Evolutionary conservation across 2,113 vertebrate species (phyloP).

Genomic region (Myxocyprinus asiaticus): DNA sequence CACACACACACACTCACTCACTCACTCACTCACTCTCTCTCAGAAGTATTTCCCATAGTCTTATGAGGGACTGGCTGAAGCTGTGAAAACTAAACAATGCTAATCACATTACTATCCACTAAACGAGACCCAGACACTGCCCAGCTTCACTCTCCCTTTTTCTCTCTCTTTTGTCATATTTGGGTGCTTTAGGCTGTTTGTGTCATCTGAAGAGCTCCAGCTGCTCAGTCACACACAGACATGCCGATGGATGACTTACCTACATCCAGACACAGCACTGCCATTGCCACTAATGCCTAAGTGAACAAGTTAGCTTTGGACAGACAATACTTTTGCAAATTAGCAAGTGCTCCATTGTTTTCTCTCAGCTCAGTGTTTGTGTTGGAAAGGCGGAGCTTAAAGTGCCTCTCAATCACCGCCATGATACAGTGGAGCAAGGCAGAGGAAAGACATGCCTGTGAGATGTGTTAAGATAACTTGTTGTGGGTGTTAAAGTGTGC

Average conservation of each 20-base stretch:
- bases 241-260: constrained; percentile 35
- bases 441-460: too few relatives aligned
- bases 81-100: constrained; percentile 80
- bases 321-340: constrained; percentile 27
- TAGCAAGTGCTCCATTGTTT: constrained; percentile 29
- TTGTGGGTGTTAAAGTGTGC: too few relatives aligned
- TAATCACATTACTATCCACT: constrained; percentile 77
- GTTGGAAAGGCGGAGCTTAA: too few relatives aligned
- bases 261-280: constrained; percentile 21
- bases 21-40: constrained; percentile 20
- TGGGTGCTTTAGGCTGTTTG: constrained; percentile 50
- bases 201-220: constrained; percentile 52
- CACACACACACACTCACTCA: too few relatives aligned
- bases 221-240: constrained; percentile 48
- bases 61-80: constrained; percentile 68
- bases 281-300: constrained; percentile 14
- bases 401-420: too few relatives aligned
- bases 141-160: constrained; percentile 41
- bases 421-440: too few relatives aligned
- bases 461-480: too few relatives aligned
- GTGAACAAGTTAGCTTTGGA: constrained; percentile 37
- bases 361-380: constrained; percentile 5
- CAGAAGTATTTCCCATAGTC: constrained; percentile 40
- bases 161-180: constrained; percentile 26
- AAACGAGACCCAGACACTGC: constrained; percentile 74